Evolutionary conservation across 2,888 invertebrate genomes (phyloP).

Genomic region (Zygothrica quintamaculata): DNA sequence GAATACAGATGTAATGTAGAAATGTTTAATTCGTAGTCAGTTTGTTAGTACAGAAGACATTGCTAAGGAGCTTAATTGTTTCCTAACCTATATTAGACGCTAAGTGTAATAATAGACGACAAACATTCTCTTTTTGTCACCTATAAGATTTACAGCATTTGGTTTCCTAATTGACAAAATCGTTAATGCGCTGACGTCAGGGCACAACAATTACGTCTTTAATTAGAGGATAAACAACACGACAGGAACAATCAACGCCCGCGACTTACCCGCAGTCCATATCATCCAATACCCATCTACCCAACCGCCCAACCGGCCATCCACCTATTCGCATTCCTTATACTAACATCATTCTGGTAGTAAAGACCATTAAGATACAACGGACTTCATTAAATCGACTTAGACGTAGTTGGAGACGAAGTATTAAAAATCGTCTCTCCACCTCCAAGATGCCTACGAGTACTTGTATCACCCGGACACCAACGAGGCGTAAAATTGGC

Average conservation of each 20-base stretch:
- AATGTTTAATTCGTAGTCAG: too few species aligned
- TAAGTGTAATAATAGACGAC: not conserved
- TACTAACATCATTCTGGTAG: not conserved
- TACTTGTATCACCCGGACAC: not conserved
- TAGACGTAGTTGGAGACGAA: slow-evolving; percentile 19
- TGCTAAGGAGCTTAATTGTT: too few species aligned
- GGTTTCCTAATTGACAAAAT: slow-evolving; percentile 30
- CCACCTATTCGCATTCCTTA: not conserved
- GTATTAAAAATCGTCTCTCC: slow-evolving; percentile 24
- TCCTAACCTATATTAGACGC: too few species aligned
- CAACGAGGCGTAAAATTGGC: slow-evolving; percentile 64
- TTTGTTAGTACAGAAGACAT: too few species aligned
- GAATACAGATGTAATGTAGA: too few species aligned
- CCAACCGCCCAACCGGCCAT: not conserved
- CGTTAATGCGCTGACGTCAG: slow-evolving; percentile 66
- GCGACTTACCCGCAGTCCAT: slow-evolving; percentile 24
- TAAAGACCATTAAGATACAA: slow-evolving; percentile 43
- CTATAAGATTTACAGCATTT: slow-evolving; percentile 22
- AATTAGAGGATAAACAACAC: slow-evolving; percentile 60
- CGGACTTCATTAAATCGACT: slow-evolving; percentile 67
- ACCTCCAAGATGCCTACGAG: not conserved
- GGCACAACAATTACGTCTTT: slow-evolving; percentile 65
- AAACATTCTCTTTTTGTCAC: slow-evolving; percentile 4
- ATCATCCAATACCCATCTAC: not conserved
- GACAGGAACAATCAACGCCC: slow-evolving; percentile 41